Evolutionary conservation across 1,140 invertebrate genomes (phyloP), one percentile per base, ranked within the genome.

Genomic region (Procambarus virginalis): DNA sequence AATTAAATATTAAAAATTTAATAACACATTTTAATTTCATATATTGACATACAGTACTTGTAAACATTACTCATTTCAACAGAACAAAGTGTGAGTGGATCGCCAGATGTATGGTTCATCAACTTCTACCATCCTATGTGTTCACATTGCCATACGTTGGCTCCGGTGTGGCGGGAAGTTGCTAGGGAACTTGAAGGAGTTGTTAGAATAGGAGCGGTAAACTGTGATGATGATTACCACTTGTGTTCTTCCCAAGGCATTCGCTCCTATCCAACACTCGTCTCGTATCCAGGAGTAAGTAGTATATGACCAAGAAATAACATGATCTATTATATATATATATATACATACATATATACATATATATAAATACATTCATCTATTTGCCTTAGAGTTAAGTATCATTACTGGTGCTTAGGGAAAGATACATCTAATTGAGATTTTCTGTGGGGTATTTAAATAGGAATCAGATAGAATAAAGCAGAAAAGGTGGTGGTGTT

Each of bases 111-210:
- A 34, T 97, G 97, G 96, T 96, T 98, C 92, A 95, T 98, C 80
- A 97, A 98, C 94, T 98, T 96, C 93, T 98, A 97, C 93, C 97
- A 97, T 12, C 96, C 97, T 10, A 96, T 96, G 94, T 98, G 97
- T 93, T 96, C 96, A 17, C 97, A 97, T 91, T 98, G 97, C 93
- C 97, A 97, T 93, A 94, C 95, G 76, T 94, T 98, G 85, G 97
- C 96, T 55, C 95, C 95, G n/a, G 94, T 96, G 93, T 98, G 97
- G 97, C 95, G 97, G 77, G 95, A 96, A 93, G 93, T 98, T 73
- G 97, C 97, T 20, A 95, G 95, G 93, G 94, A 96, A 92, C 93
- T 97, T 60, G 95, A 96, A 91, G 96, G 96, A 70, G 95, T 96
- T 6, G 95, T 97, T 73, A 94, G 95, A 92, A 95, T 96, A 92